phyloP scores from a whole-genome alignment of 1,140 invertebrate species.

The Amphibalanus amphitrite region DNA sequence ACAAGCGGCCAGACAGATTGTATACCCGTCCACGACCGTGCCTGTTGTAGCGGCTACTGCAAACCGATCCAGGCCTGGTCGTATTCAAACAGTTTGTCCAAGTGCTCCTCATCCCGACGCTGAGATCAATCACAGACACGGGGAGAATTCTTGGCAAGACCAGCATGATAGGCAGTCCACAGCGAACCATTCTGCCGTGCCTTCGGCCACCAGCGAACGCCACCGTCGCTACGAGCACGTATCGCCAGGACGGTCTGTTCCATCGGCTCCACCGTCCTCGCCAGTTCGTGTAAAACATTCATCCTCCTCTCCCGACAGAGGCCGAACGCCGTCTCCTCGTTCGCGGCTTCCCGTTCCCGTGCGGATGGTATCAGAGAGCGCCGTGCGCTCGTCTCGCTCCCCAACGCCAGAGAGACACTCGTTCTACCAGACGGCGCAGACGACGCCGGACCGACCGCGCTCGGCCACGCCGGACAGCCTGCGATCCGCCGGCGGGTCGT shows the following conservation, averaged over 20 bases:
- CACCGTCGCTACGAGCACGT: too few species aligned
- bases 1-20: neutral
- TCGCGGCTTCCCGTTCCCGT: neutral
- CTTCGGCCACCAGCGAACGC: too few species aligned
- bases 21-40: too few species aligned
- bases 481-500: neutral
- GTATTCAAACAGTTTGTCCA: too few species aligned
- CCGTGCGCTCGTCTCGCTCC: neutral
- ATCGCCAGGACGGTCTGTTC: too few species aligned
- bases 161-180: too few species aligned
- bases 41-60: too few species aligned
- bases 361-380: neutral
- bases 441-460: neutral
- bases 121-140: too few species aligned
- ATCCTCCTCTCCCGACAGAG: neutral
- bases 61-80: too few species aligned
- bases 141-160: too few species aligned
- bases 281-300: neutral
- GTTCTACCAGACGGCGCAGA: neutral
- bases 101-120: too few species aligned
- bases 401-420: neutral
- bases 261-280: neutral
- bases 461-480: neutral
- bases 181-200: too few species aligned
- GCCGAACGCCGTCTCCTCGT: neutral